These are phyloP conservation scores for Ceyx cyanopectus DNA, from an alignment of 2,113 vertebrate genomes.

Conservation along the genomic window DNA sequence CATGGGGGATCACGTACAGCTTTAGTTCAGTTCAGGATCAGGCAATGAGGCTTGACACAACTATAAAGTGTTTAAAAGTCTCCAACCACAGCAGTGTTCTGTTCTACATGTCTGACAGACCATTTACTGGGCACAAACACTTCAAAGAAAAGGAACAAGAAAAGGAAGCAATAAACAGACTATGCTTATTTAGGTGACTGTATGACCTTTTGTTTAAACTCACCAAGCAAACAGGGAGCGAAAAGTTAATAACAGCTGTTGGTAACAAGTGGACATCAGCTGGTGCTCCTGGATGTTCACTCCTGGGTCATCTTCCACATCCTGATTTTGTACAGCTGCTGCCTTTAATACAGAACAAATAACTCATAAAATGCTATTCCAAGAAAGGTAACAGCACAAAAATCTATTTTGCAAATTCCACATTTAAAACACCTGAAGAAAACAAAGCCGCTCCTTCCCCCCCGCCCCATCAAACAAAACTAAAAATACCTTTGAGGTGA, in stretches of 20 bases:
- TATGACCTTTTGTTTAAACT: slow-evolving; percentile 58
- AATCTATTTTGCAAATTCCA: background rate
- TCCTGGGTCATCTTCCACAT: slow-evolving; percentile 75
- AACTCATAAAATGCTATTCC: background rate
- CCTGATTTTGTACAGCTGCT: slow-evolving; percentile 75
- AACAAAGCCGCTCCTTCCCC: background rate
- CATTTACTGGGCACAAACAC: background rate
- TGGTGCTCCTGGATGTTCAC: slow-evolving; percentile 82
- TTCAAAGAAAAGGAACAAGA: background rate
- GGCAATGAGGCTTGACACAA: background rate
- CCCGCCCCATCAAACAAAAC: background rate
- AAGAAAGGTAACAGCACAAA: background rate
- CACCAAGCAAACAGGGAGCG: slow-evolving; percentile 89
- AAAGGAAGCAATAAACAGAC: background rate
- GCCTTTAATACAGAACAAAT: slow-evolving; percentile 73
- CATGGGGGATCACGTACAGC: background rate
- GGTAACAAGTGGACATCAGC: slow-evolving; percentile 87
- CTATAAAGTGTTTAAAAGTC: background rate
- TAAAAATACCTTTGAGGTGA: background rate
- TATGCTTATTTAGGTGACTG: background rate
- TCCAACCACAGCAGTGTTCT: background rate
- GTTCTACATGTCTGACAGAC: background rate
- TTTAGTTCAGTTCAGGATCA: background rate
- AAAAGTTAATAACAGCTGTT: slow-evolving; percentile 87
- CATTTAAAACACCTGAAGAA: background rate